Base-by-base conservation (phyloP, 2,888 invertebrate species). In the Lordiphosa andalusiaca region DNA sequence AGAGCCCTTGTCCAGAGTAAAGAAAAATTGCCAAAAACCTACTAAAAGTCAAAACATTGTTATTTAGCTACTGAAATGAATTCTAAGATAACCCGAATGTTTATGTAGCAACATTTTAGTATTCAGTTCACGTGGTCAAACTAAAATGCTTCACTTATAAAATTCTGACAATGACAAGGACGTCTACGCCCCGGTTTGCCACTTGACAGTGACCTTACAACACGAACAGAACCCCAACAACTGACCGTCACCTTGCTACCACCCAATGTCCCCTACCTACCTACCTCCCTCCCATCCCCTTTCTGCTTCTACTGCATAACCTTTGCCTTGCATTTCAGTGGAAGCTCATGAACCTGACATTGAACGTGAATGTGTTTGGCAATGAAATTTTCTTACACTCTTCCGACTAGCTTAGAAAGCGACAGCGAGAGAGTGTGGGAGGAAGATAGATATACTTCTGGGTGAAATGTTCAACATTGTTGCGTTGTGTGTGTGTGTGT, bases 271-370 rank as follows among this genome's bases (percentile, higher is more conserved):
- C n/a, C n/a, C n/a, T n/a, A n/a, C n/a, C n/a, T n/a, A n/a, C n/a
- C n/a, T n/a, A n/a, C n/a, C n/a, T n/a, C 35, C 13, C 23, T 0
- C 2, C n/a, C n/a, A n/a, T n/a, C 41, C 12, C 7, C 19, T 38
- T 12, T 6, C 1, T 47, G 35, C 30, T 59, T 60, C 47, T 47
- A 61, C 61, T 62, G 62, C 62, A 62, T 63, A 63, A 63, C 63
- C 63, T 63, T 63, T 63, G 62, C 62, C 63, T 69, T 76, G 69
- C 67, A 72, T 77, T 76, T 55, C 49, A 53, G 41, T 48, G 56
- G 63, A 65, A 63, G 73, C 66, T 62, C 67, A 76, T 81, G 84
- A 83, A 83, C 78, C 77, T 84, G 81, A 81, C 81, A 81, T 84
- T 81, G 81, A 84, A 81, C 73, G 73, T 77, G 82, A 75, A 75